Evolutionary conservation across 2,797 vertebrate genomes (phyloP), one percentile per base, ranked within the genome.

Genomic region (Rhinatrema bivittatum): DNA sequence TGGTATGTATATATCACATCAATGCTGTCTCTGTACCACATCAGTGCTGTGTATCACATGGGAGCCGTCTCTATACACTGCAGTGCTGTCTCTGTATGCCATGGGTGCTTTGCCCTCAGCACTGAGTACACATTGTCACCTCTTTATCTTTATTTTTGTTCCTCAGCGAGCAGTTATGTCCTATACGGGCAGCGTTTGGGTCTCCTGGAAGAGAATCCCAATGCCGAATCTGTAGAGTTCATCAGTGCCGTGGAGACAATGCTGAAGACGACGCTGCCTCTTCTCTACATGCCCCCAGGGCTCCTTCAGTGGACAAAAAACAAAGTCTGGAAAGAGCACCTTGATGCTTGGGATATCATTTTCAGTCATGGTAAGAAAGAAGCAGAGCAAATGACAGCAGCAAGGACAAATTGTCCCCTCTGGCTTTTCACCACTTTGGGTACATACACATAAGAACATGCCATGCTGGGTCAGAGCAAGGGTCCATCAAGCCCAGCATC

Each of bases 151-250:
- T 9, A 3, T 12, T 36, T 10, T 28, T 10, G 24, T 14, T 12
- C 5, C 1, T 1, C 42, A 93, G 91, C 87, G 41, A 90, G 84
- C 43, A 82, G 75, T 43, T 63, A 87, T 5, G 77, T 84, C 6
- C 53, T 95, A 15, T 95, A 87, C 0, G 88, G 91, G 1, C 79
- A 91, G 41, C 79, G 87, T 5, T 80, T 93, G 11, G 90, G 87
- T n/a, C 81, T 93, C 8, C 65, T 91, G 23, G 83, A 77, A 4
- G 73, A 69, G 0, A 45, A 42, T 13, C 79, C 82, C 0, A 84
- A 64, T 2, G 5, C 72, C 2, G 81, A 79, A 39, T 81, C 82
- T 1, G 78, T 84, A 51, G 59, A 65, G 22, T 92, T 93, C 35
- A 72, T 89, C 38, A 47, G 46, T 4, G 82, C 86, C 0, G 57